Conservation (phyloP, 2,888 invertebrate genomes). For the Drosophila birchii region DNA sequence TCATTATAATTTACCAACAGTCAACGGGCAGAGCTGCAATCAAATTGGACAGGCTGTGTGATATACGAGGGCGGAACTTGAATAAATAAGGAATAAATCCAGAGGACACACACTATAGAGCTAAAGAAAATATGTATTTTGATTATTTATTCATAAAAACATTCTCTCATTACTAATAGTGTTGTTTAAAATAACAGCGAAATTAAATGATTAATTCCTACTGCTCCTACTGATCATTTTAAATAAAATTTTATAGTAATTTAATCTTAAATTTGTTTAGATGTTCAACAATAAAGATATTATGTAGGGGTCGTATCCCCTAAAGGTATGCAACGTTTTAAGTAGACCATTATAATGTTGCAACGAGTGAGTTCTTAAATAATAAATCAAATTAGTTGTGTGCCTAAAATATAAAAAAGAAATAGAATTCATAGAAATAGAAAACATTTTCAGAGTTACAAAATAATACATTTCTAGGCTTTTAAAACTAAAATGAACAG, state of each 20-base stretch:
- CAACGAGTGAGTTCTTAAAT: not conserved
- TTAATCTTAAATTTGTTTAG: not conserved
- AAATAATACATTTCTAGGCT: not conserved
- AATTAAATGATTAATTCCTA: not conserved
- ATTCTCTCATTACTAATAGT: not conserved
- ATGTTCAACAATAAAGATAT: not conserved
- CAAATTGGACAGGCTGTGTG: slow-evolving; percentile 37
- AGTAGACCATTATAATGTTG: not conserved
- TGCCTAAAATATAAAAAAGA: too few relatives aligned
- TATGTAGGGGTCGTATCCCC: too few relatives aligned
- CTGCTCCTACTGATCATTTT: not conserved
- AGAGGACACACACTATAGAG: not conserved
- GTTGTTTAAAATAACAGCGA: not conserved
- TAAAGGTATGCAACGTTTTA: not conserved
- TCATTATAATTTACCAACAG: slow-evolving; percentile 61
- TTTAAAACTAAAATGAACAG: not conserved
- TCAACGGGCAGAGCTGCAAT: slow-evolving; percentile 41
- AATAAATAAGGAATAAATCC: not conserved
- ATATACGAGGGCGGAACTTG: slow-evolving; percentile 26
- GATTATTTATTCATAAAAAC: not conserved
- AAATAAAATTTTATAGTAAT: not conserved
- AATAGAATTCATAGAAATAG: too few relatives aligned
- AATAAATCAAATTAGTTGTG: too few relatives aligned
- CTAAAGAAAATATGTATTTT: too few relatives aligned
- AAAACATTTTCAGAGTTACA: not conserved